phyloP scores from a whole-genome alignment of 2,797 vertebrate genomes.

The Antrozous pallidus region DNA sequence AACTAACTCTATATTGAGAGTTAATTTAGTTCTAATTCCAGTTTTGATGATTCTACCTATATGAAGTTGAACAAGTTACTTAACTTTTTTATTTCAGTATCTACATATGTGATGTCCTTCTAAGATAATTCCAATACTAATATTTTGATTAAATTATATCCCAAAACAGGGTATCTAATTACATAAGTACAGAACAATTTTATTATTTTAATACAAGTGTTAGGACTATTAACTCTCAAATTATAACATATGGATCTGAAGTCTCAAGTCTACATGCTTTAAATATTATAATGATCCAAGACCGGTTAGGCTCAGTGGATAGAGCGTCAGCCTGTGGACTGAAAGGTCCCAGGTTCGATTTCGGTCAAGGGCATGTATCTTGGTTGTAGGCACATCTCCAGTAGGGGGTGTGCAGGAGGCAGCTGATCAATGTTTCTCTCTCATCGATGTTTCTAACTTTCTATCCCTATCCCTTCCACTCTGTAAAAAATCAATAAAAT shows the following conservation, averaged over 20 bases:
- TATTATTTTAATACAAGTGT: neutral
- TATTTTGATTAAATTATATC: neutral
- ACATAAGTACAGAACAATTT: neutral
- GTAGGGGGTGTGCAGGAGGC: no score
- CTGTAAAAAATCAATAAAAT: no score
- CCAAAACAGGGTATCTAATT: neutral
- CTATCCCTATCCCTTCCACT: no score
- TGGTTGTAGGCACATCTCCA: no score
- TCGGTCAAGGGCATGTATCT: no score
- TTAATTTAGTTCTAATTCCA: neutral
- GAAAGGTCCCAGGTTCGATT: no score
- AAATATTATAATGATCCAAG: no score
- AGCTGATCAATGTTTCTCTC: no score
- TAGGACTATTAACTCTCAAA: neutral
- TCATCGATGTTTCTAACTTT: no score
- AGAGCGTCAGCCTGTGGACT: no score
- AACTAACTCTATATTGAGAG: neutral
- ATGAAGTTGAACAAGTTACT: neutral
- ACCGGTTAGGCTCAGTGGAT: no score
- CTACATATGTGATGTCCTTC: neutral
- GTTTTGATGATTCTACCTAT: slow-evolving; percentile 3
- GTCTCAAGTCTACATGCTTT: neutral
- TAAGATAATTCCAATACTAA: neutral
- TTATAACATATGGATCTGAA: neutral
- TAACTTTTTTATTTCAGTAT: neutral